phyloP scores from a whole-genome alignment of 2,113 vertebrate genomes.

The Pipra filicauda region DNA sequence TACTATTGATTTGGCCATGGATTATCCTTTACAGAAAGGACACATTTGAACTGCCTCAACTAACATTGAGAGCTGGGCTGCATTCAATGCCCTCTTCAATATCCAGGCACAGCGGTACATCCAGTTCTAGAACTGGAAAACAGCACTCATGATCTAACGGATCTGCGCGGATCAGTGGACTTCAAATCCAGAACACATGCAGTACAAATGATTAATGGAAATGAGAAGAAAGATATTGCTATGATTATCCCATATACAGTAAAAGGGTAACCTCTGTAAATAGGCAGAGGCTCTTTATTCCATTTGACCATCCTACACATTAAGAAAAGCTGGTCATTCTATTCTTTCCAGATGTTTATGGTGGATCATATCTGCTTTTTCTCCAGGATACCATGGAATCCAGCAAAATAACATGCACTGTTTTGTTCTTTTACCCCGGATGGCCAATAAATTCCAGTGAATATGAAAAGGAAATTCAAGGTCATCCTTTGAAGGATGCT shows the following conservation, averaged over 20 bases:
- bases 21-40: conserved; percentile 11
- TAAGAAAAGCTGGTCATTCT: not conserved
- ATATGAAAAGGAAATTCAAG: conserved; percentile 10
- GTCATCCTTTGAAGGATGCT: not conserved
- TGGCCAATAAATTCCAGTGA: not conserved
- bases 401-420: not conserved
- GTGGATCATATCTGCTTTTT: not conserved
- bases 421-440: not conserved
- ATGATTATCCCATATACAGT: not conserved
- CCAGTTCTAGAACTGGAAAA: not conserved
- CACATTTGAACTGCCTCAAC: not conserved
- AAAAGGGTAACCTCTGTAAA: not conserved
- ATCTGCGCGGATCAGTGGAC: not conserved
- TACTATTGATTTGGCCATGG: not conserved
- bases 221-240: not conserved
- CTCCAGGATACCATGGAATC: not conserved
- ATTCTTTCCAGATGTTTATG: not conserved
- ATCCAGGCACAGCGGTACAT: not conserved
- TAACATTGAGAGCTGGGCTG: not conserved
- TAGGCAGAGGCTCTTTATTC: not conserved
- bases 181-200: not conserved
- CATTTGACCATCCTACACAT: not conserved
- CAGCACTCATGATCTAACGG: not conserved
- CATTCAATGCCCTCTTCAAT: not conserved
- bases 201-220: not conserved